These are phyloP conservation scores for Tyrannus savana DNA, from an alignment of 2,113 vertebrate genomes.

Conservation along the genomic window DNA sequence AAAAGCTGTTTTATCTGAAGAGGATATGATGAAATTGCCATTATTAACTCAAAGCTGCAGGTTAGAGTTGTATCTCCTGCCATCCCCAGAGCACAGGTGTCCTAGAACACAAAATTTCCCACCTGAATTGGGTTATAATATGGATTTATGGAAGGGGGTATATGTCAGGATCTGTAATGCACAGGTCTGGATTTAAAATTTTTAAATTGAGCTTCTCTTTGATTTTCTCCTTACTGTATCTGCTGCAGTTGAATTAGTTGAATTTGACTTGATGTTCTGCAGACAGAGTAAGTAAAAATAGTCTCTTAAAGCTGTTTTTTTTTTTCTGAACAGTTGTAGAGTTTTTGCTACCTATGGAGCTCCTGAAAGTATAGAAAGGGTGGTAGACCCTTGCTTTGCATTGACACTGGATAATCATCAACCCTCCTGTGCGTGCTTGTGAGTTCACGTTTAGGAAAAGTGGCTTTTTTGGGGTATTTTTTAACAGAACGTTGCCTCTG, in stretches of 20 bases:
- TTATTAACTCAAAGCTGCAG: not conserved
- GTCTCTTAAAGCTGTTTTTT: not conserved
- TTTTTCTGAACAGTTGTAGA: not conserved
- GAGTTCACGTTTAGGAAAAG: not conserved
- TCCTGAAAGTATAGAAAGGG: not conserved
- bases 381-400: not conserved
- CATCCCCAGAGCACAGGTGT: not conserved
- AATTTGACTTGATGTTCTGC: rapidly evolving
- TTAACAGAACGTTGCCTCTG: not conserved
- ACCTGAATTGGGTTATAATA: not conserved
- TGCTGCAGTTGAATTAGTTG: not conserved
- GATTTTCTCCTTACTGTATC: not conserved
- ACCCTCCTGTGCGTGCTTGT: not conserved
- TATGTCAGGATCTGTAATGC: not conserved
- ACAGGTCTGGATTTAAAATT: not conserved
- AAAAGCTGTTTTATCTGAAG: not conserved
- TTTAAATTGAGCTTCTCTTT: not conserved
- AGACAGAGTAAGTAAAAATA: not conserved
- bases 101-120: not conserved
- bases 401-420: not conserved
- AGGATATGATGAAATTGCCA: not conserved
- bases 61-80: not conserved
- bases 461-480: rapidly evolving
- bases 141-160: not conserved
- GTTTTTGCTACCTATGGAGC: not conserved